Conservation (phyloP, 1,140 invertebrate species). For the Conopomorpha cramerella region DNA sequence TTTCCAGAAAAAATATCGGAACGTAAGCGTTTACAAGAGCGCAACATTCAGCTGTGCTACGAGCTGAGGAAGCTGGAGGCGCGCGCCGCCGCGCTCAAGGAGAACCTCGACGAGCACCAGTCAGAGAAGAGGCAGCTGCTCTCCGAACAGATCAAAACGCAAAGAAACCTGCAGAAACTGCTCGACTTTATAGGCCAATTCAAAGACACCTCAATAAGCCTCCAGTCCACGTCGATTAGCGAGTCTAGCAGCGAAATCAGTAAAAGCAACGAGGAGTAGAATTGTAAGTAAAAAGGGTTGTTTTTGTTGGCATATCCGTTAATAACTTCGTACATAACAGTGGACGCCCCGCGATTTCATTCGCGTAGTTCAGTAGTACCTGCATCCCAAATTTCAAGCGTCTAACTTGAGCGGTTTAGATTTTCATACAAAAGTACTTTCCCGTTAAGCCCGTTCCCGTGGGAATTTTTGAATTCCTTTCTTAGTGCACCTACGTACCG, state of each 20-base stretch:
- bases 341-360: too few relatives aligned
- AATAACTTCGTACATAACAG: too few relatives aligned
- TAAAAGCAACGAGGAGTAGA: slow-evolving; percentile 46
- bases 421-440: too few relatives aligned
- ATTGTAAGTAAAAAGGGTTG: too few relatives aligned
- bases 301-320: background rate
- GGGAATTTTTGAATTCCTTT: too few relatives aligned
- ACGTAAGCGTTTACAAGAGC: slow-evolving; percentile 45
- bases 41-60: slow-evolving; percentile 43
- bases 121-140: slow-evolving; percentile 46
- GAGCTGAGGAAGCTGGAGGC: slow-evolving; percentile 49
- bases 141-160: slow-evolving; percentile 51
- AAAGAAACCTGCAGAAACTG: slow-evolving; percentile 49
- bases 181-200: slow-evolving; percentile 56
- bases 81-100: slow-evolving; percentile 40
- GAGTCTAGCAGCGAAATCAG: slow-evolving; percentile 40
- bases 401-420: too few relatives aligned
- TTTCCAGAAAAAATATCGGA: slow-evolving; percentile 46
- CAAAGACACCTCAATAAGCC: slow-evolving; percentile 46
- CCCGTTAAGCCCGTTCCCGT: too few relatives aligned
- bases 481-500: too few relatives aligned
- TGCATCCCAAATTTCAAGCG: too few relatives aligned
- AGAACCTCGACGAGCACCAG: slow-evolving; percentile 51
- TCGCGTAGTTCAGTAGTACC: too few relatives aligned
- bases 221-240: slow-evolving; percentile 34